A percentile compares a stretch with the other conserved stretches of the same genome.
Evolutionary conservation across 2,888 invertebrate genomes (phyloP).

Genomic region (Nymphalis urticae): DNA sequence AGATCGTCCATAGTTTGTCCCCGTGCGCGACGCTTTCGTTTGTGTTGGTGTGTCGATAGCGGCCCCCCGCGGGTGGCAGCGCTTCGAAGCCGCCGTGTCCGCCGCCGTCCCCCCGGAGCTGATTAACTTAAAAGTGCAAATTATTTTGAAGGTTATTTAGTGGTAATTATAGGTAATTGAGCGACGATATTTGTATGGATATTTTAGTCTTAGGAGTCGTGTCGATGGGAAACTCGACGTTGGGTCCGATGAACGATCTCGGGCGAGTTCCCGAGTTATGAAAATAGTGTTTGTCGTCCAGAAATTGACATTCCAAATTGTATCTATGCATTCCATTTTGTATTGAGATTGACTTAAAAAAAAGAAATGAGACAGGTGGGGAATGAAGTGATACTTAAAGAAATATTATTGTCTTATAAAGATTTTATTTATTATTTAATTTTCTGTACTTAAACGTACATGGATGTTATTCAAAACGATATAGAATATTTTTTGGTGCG

Average conservation of each 20-base stretch:
- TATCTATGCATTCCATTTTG: conserved; percentile 46
- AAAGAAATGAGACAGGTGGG: conserved; percentile 54
- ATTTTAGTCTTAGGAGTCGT: conserved; percentile 74
- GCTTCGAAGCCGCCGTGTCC: conserved; percentile 72
- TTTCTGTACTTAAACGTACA: conserved; percentile 68
- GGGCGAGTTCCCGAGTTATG: conserved; percentile 11
- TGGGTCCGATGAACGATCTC: conserved; percentile 8
- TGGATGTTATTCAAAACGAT: conserved; percentile 63
- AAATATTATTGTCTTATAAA: conserved; percentile 53
- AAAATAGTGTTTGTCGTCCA: conserved; percentile 37
- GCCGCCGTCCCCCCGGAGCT: conserved; percentile 80
- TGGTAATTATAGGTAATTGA: conserved; percentile 67
- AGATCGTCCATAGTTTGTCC: conserved; percentile 33
- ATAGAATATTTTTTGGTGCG: conserved; percentile 80
- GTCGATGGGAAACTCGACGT: conserved; percentile 28
- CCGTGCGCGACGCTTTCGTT: conserved; percentile 17
- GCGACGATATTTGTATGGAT: conserved; percentile 54
- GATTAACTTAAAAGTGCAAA: conserved; percentile 73
- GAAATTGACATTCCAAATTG: conserved; percentile 50
- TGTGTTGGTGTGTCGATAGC: conserved; percentile 21
- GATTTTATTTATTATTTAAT: conserved; percentile 65
- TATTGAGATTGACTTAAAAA: conserved; percentile 52
- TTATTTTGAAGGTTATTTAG: conserved; percentile 70
- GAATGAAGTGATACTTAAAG: conserved; percentile 67
- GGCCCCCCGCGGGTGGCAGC: conserved; percentile 52